Conservation (phyloP, 2,888 invertebrate genomes). For the Xylota sylvarum region DNA sequence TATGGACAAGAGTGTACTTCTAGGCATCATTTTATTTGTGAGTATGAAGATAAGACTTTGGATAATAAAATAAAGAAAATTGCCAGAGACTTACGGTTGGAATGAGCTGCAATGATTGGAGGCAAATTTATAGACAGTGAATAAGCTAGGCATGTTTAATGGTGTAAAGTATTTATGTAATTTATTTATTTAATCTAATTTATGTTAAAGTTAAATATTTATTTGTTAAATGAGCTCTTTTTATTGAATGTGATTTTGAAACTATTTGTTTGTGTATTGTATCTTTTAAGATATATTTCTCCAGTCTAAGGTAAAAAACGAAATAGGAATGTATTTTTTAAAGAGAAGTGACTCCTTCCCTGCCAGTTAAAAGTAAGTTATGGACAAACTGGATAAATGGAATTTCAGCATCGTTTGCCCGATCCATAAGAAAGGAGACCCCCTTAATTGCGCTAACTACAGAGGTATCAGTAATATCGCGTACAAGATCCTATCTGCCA, state of each 20-base stretch:
- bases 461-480: too few relatives aligned
- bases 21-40: constrained; percentile 90
- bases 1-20: constrained; percentile 91
- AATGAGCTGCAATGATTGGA: background rate
- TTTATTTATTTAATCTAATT: constrained; percentile 52
- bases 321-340: too few relatives aligned
- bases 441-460: too few relatives aligned
- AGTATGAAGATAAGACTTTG: constrained; percentile 87
- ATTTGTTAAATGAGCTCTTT: background rate
- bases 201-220: background rate
- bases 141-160: background rate
- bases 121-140: constrained; percentile 34
- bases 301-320: too few relatives aligned
- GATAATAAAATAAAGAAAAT: constrained; percentile 88
- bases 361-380: too few relatives aligned
- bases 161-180: constrained; percentile 36
- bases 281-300: too few relatives aligned
- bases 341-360: too few relatives aligned
- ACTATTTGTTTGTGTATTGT: background rate
- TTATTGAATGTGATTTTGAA: background rate
- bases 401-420: too few relatives aligned
- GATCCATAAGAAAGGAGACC: too few relatives aligned
- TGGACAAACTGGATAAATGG: too few relatives aligned
- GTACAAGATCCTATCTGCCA: too few relatives aligned
- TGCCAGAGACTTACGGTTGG: constrained; percentile 83